phyloP scores from a whole-genome alignment of 2,113 vertebrate genomes.

The Illadopsis cleaveri region DNA sequence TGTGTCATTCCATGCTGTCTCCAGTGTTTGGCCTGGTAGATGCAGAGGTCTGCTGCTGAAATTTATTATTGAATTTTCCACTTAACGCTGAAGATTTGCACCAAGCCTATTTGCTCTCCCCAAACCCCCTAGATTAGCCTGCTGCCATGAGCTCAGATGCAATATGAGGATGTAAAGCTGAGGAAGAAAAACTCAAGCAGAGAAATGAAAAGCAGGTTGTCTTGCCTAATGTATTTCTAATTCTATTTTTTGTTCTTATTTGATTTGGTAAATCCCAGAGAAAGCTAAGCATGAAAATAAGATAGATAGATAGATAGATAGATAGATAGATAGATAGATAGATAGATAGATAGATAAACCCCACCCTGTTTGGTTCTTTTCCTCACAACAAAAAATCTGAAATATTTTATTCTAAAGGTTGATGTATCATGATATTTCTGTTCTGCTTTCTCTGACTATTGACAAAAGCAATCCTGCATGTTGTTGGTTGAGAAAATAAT shows the following conservation, averaged over 20 bases:
- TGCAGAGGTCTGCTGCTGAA: background rate
- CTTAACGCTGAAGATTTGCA: background rate
- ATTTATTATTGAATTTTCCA: background rate
- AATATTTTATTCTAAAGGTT: background rate
- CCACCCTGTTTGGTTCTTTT: background rate
- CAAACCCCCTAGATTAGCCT: background rate
- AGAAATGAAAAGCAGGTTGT: background rate
- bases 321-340: background rate
- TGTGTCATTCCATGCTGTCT: background rate
- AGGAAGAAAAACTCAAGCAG: background rate
- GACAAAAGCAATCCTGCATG: background rate
- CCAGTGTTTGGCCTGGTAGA: background rate
- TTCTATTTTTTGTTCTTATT: background rate
- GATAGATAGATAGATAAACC: background rate
- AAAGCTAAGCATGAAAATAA: background rate
- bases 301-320: background rate
- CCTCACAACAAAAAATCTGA: background rate
- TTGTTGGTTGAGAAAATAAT: background rate
- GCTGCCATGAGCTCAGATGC: background rate
- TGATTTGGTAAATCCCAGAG: background rate
- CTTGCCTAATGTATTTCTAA: background rate
- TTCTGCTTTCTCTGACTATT: background rate
- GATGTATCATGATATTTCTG: background rate
- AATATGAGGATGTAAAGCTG: background rate
- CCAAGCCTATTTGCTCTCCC: background rate